Conservation (phyloP, 2,888 invertebrate species). For the Rhorus exstirpatorius region DNA sequence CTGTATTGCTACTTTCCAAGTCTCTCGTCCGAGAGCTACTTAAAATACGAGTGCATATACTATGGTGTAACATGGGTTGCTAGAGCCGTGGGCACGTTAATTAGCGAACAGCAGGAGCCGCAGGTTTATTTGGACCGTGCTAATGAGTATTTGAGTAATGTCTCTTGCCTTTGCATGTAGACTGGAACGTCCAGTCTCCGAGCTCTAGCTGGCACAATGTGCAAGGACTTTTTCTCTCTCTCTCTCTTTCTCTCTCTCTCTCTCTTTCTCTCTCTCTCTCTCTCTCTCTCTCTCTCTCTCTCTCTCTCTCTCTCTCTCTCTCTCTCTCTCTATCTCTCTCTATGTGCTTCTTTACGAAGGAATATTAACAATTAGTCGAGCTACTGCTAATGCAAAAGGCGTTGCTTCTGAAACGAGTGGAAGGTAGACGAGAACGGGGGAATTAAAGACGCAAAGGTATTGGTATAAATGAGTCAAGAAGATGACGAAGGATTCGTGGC, state of each 20-base stretch:
- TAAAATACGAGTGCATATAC: slow-evolving; percentile 48
- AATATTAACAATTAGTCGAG: slow-evolving; percentile 79
- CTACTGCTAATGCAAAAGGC: slow-evolving; percentile 28
- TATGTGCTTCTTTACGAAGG: slow-evolving; percentile 75
- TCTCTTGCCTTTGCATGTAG: slow-evolving; percentile 73
- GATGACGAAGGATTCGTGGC: neutral
- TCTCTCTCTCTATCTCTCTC: neutral
- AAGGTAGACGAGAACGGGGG: slow-evolving; percentile 43
- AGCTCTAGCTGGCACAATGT: slow-evolving; percentile 52
- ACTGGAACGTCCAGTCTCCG: slow-evolving; percentile 65
- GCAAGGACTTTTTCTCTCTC: slow-evolving; percentile 44
- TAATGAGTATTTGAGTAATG: slow-evolving; percentile 85
- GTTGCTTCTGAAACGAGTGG: slow-evolving; percentile 36
- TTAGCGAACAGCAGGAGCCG: slow-evolving; percentile 79
- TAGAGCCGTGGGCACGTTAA: slow-evolving; percentile 80
- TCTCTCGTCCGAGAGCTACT: slow-evolving; percentile 57
- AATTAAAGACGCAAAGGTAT: slow-evolving; percentile 41
- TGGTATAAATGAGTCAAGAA: slow-evolving; percentile 38
- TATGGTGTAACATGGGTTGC: slow-evolving; percentile 14
- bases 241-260: slow-evolving; percentile 19
- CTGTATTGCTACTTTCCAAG: slow-evolving; percentile 61
- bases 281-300: slow-evolving; percentile 28
- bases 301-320: neutral
- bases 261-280: neutral
- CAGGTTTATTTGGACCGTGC: slow-evolving; percentile 82